Base-by-base conservation (phyloP, 1,140 invertebrate species). In the Lethocerus indicus region DNA sequence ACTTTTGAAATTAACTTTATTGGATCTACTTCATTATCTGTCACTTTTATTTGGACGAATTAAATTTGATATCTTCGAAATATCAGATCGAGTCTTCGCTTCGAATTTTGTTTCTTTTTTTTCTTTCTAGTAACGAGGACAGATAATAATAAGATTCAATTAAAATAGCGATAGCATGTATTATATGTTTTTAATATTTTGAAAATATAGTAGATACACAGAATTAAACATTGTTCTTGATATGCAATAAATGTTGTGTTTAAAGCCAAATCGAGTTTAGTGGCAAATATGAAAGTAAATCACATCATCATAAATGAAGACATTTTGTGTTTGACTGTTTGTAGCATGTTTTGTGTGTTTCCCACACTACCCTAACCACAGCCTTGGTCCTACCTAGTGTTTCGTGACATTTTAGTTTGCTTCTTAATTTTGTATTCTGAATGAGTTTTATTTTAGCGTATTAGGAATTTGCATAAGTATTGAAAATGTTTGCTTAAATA, bases 401-500 rank as follows among this genome's bases (percentile, higher is more conserved):
- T 58, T 56, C 51, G 55, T 60, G 53, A 56, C 47, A 53, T 57
- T 57, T 49, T 52, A 53, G 50, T 56, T 58, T 50, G 54, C 53
- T 60, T 58, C 45, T 55, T 40, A 43, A n/a, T 49, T 35, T 54
- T 56, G 12, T 52, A 52, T 49, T 25, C n/a, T n/a, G n/a, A n/a
- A n/a, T n/a, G n/a, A n/a, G n/a, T n/a, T n/a, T n/a, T n/a, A n/a
- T n/a, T n/a, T n/a, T n/a, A n/a, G n/a, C n/a, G n/a, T n/a, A n/a
- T n/a, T n/a, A n/a, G n/a, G n/a, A n/a, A n/a, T n/a, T n/a, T n/a
- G n/a, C n/a, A n/a, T n/a, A n/a, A n/a, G n/a, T n/a, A n/a, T n/a
- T n/a, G n/a, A n/a, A n/a, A n/a, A n/a, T n/a, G n/a, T n/a, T n/a
- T n/a, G n/a, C n/a, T n/a, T n/a, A n/a, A n/a, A n/a, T n/a, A n/a